These are phyloP conservation scores for Mobula hypostoma DNA, from an alignment of 2,113 vertebrate species.

Conservation along the genomic window DNA sequence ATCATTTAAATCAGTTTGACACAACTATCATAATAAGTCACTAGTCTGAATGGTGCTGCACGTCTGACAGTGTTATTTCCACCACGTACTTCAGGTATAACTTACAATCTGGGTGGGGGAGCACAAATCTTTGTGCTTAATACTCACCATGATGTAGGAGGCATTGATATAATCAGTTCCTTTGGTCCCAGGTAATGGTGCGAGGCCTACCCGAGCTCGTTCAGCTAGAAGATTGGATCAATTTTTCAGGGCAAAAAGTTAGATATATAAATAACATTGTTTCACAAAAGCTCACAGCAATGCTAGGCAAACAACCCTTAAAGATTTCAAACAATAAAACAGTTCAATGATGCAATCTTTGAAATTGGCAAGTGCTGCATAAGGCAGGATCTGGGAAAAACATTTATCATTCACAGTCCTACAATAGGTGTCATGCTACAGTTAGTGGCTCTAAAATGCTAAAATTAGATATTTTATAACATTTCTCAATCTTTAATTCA, in stretches of 20 bases:
- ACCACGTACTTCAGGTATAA: background rate
- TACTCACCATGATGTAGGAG: conserved; percentile 93
- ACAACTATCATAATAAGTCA: background rate
- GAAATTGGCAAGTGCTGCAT: background rate
- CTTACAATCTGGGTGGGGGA: background rate
- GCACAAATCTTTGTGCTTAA: background rate
- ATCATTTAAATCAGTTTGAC: background rate
- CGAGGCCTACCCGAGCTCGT: conserved; percentile 79
- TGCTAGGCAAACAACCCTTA: background rate
- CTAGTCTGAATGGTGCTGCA: background rate
- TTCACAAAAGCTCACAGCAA: background rate
- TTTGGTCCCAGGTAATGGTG: conserved; percentile 82
- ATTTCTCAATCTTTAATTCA: background rate
- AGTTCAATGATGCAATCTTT: background rate
- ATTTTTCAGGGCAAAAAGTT: background rate
- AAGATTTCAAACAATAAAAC: conserved; percentile 45
- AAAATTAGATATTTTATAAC: background rate
- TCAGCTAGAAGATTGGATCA: conserved; percentile 63
- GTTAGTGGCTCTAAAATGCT: too few relatives aligned
- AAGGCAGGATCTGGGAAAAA: background rate
- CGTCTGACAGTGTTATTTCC: background rate
- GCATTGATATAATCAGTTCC: conserved; percentile 95
- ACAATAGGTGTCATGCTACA: background rate
- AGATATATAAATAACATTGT: background rate
- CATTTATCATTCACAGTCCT: background rate